A percentile compares a stretch with the other conserved stretches of the same genome.
Evolutionary conservation across 2,888 invertebrate species (phyloP).

Genomic region (Ochropleura plecta): DNA sequence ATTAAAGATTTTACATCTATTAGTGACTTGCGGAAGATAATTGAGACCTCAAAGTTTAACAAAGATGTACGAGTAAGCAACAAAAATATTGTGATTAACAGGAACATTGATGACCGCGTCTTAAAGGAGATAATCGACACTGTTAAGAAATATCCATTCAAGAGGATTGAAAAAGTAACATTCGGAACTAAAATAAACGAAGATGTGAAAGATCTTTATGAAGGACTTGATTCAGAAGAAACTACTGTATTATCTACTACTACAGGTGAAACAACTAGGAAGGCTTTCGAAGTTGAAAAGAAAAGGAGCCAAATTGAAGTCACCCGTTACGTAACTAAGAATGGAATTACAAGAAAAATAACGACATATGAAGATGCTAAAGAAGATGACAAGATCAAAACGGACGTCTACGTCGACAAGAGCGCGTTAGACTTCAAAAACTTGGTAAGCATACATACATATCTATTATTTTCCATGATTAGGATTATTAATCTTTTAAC

Average conservation of each 20-base stretch:
- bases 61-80: slow-evolving; percentile 87
- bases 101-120: slow-evolving; percentile 86
- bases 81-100: slow-evolving; percentile 87
- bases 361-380: slow-evolving; percentile 89
- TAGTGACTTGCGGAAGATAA: slow-evolving; percentile 86
- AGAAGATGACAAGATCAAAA: slow-evolving; percentile 87
- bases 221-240: slow-evolving; percentile 86
- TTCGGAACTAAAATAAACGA: slow-evolving; percentile 90
- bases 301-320: slow-evolving; percentile 89
- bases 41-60: slow-evolving; percentile 84
- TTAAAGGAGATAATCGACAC: slow-evolving; percentile 88
- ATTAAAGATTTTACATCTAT: slow-evolving; percentile 89
- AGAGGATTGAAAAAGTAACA: slow-evolving; percentile 88
- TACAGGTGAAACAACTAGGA: slow-evolving; percentile 83
- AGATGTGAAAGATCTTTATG: slow-evolving; percentile 90
- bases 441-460: slow-evolving; percentile 79
- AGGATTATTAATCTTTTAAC: background rate
- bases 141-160: slow-evolving; percentile 88
- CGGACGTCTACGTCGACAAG: slow-evolving; percentile 89
- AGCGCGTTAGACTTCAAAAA: slow-evolving; percentile 89
- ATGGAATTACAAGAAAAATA: slow-evolving; percentile 87
- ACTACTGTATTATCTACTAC: slow-evolving; percentile 81
- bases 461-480: slow-evolving; percentile 3
- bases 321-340: slow-evolving; percentile 86
- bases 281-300: slow-evolving; percentile 87